Base-by-base conservation (phyloP, 2,797 vertebrate species). In the Rhinogobio ventralis region DNA sequence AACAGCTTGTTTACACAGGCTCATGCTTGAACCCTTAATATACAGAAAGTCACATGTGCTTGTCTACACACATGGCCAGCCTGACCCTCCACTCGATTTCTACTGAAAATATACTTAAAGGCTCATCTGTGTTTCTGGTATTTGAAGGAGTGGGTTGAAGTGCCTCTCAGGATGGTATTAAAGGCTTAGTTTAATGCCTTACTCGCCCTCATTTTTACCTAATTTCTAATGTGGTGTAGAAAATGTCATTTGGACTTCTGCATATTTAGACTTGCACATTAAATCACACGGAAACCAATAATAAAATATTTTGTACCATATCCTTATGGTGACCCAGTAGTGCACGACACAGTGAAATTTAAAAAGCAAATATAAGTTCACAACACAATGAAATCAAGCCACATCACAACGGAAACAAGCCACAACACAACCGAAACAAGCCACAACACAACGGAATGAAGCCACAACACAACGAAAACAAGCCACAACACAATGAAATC, bases 1-100 rank as follows among this genome's bases (percentile, higher is more conserved):
- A 55, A 23, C 57, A 2, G 71, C 81, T 83, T 83, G 72, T 83
- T 75, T 75, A 83, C 60, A 66, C 42, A 5, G 81, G 45, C 10
- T 51, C 71, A 8, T 17, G 23, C 57, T 66, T 39, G 57, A 62
- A 66, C 57, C 71, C 15, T 28, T 83, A 15, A 67, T 75, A 28
- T 75, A 75, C 51, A 66, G 68, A 67, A 75, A 75, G 60, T 60
- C 30, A 11, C 39, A n/a, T 0, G 4, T 62, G 80, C 68, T 30
- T 75, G 23, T 53, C 39, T 23, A 6, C 15, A 66, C 57, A 66
- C 60, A 49, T 33, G 55, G 28, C 30, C 20, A 42, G 53, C 74
- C 15, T 77, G 55, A 42, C 55, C 53, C 33, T 42, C 23, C 36
- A n/a, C 71, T 19, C 14, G 1, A 7, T 55, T 30, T 55, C 66